These are phyloP conservation scores for Onychomys torridus DNA, from an alignment of 2,797 vertebrate species.

Conservation along the genomic window DNA sequence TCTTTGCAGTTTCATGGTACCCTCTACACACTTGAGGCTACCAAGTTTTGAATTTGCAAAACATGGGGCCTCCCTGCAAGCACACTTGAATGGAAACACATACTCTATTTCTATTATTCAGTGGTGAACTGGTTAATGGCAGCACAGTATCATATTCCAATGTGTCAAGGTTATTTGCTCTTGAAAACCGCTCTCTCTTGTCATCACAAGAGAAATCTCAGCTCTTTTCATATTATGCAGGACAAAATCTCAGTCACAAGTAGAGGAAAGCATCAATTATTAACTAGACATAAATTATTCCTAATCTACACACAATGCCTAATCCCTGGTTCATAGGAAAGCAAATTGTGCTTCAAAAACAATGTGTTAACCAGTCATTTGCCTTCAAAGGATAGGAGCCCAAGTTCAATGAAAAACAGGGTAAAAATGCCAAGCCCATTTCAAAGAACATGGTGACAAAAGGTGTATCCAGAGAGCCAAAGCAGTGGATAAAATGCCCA, in stretches of 20 bases:
- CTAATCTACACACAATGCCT: conserved; percentile 86
- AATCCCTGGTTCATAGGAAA: conserved; percentile 87
- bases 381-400: conserved; percentile 81
- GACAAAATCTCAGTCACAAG: conserved; percentile 80
- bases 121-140: conserved; percentile 75
- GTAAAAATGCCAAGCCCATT: conserved; percentile 82
- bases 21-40: not conserved
- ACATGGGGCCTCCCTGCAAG: not conserved
- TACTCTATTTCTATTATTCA: not conserved
- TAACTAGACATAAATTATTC: conserved; percentile 89
- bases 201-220: conserved; percentile 73
- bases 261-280: conserved; percentile 84
- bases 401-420: conserved; percentile 84
- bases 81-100: not conserved
- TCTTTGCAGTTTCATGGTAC: not conserved
- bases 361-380: conserved; percentile 88
- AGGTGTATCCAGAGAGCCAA: conserved; percentile 72
- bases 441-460: conserved; percentile 77
- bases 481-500: conserved; percentile 73
- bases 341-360: conserved; percentile 86
- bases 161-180: conserved; percentile 73
- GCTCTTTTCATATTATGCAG: conserved; percentile 80
- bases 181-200: conserved; percentile 75
- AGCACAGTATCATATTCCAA: conserved; percentile 60
- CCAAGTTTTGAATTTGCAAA: not conserved